phyloP scores from a whole-genome alignment of 2,113 vertebrate genomes.

The Anser cygnoides region DNA sequence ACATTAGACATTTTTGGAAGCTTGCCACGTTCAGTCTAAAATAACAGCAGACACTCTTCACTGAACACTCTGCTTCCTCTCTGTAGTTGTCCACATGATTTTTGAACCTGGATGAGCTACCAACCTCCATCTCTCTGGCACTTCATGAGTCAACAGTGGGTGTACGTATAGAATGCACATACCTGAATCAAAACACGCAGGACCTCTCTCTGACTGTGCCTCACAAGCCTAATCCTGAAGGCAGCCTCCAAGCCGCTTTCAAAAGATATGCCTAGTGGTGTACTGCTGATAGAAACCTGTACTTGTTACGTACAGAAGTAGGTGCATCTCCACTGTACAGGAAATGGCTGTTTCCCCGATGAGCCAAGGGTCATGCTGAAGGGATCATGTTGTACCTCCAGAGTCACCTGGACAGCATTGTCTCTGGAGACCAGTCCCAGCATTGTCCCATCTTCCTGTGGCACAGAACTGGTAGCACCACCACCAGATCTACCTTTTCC shows the following conservation, averaged over 20 bases:
- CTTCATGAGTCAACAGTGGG: neutral
- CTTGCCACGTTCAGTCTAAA: neutral
- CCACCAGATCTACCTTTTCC: neutral
- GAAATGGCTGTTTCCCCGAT: neutral
- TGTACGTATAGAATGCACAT: accelerated
- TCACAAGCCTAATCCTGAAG: neutral
- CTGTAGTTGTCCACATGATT: neutral
- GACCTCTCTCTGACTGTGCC: neutral
- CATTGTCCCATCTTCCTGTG: neutral
- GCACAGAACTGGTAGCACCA: neutral
- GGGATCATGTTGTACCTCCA: neutral
- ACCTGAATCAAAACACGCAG: neutral
- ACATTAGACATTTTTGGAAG: neutral
- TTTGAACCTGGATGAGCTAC: neutral
- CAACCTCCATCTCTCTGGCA: neutral
- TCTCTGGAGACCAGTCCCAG: neutral
- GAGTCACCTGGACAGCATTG: neutral
- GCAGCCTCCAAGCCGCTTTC: neutral
- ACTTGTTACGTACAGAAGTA: neutral
- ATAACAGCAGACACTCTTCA: neutral
- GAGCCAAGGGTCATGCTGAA: neutral
- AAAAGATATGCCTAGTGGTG: neutral
- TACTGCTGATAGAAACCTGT: neutral
- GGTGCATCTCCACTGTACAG: neutral
- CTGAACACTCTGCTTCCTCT: neutral